A percentile compares a stretch with the other conserved stretches of the same genome.
Conservation (phyloP, 2,797 vertebrate species). For the Hyperoplus immaculatus region DNA sequence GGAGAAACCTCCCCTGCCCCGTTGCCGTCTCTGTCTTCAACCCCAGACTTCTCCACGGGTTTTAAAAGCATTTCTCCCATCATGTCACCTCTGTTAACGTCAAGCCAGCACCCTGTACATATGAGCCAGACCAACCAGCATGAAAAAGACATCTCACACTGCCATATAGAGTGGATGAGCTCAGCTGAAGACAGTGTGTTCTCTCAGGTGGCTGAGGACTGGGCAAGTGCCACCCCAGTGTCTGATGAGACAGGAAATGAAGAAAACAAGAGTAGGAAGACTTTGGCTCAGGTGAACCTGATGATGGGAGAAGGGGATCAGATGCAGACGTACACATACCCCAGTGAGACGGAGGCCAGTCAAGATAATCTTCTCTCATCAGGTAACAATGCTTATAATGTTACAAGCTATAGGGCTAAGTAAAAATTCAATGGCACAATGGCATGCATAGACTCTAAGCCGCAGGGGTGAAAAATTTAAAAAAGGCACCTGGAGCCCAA, state of each 20-base stretch:
- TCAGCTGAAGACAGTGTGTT: not conserved
- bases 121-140: conserved; percentile 42
- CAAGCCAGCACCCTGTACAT: conserved; percentile 77
- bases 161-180: not conserved
- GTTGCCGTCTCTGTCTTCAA: conserved; percentile 54
- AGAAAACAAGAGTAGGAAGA: conserved; percentile 9
- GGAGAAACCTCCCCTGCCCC: conserved; percentile 5
- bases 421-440: too few relatives aligned
- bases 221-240: not conserved
- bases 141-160: conserved; percentile 5
- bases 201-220: not conserved
- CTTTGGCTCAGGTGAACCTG: conserved; percentile 6
- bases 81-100: conserved; percentile 78
- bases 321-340: not conserved
- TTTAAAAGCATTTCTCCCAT: conserved; percentile 79
- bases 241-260: not conserved
- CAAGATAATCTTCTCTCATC: conserved; percentile 48
- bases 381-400: conserved; percentile 62
- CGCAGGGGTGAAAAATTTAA: too few relatives aligned
- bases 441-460: too few relatives aligned
- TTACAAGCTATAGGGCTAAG: not conserved
- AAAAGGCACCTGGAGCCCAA: too few relatives aligned
- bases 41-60: conserved; percentile 72
- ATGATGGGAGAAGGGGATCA: conserved; percentile 24
- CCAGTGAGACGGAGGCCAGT: conserved; percentile 15